Percentiles rank a stretch among this genome's conserved stretches.
Evolutionary conservation across 2,888 invertebrate genomes (phyloP).

Genomic region (Xestoiulus laeticollis): DNA sequence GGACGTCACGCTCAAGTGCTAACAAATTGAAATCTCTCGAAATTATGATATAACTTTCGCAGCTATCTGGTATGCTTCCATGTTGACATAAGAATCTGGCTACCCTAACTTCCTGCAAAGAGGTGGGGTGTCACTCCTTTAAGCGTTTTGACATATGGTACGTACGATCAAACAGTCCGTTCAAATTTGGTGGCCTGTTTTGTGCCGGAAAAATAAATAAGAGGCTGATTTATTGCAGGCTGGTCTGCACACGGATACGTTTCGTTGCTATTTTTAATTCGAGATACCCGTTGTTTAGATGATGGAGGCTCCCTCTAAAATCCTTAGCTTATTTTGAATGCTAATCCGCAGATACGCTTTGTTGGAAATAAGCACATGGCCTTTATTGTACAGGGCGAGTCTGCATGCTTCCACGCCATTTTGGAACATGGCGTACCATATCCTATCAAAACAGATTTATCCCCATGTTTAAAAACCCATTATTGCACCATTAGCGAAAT

Average conservation of each 20-base stretch:
- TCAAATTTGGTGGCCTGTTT: slow-evolving; percentile 42
- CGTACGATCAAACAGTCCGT: slow-evolving; percentile 34
- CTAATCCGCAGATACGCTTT: slow-evolving; percentile 12
- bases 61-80: background rate
- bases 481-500: too few species aligned
- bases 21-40: background rate
- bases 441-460: too few species aligned
- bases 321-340: background rate
- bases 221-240: slow-evolving; percentile 38
- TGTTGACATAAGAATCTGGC: slow-evolving; percentile 31
- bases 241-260: slow-evolving; percentile 42
- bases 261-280: slow-evolving; percentile 39
- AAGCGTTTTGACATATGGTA: slow-evolving; percentile 35
- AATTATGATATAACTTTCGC: background rate
- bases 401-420: too few species aligned
- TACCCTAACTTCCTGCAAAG: slow-evolving; percentile 34
- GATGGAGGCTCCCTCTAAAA: slow-evolving; percentile 13
- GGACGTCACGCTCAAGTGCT: background rate
- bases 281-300: slow-evolving; percentile 36
- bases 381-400: slow-evolving; percentile 23
- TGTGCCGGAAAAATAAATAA: slow-evolving; percentile 49
- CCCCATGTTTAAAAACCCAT: too few species aligned
- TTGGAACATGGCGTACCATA: too few species aligned
- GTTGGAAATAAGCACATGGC: slow-evolving; percentile 18
- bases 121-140: background rate